These are phyloP conservation scores for Actinia tenebrosa DNA, from an alignment of 64 coral and sea anemone genomes.

Conservation along the genomic window DNA sequence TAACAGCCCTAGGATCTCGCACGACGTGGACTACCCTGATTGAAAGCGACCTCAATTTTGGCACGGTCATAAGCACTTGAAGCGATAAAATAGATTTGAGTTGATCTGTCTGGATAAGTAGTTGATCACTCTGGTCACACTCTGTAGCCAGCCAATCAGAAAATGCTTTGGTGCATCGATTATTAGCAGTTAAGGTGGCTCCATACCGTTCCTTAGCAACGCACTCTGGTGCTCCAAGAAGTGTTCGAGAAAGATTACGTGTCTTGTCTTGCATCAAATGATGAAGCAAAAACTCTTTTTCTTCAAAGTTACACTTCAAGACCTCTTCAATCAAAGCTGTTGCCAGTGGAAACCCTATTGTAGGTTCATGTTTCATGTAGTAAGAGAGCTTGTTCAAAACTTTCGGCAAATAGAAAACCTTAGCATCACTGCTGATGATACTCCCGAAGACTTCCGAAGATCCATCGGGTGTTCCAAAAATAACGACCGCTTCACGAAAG, in stretches of 20 bases:
- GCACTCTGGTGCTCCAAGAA: not conserved
- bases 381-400: not conserved
- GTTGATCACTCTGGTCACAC: not conserved
- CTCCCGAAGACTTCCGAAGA: not conserved
- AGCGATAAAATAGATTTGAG: not conserved
- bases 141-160: not conserved
- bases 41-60: not conserved
- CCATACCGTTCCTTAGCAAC: not conserved
- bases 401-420: not conserved
- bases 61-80: not conserved
- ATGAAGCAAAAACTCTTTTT: not conserved
- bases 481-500: not conserved
- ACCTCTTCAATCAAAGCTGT: not conserved
- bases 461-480: not conserved
- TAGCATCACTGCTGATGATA: not conserved
- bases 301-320: not conserved
- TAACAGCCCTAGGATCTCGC: not conserved
- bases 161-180: not conserved
- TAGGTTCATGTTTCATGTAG: conserved; percentile 3
- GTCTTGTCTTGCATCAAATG: not conserved
- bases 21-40: not conserved
- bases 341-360: not conserved
- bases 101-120: not conserved
- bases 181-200: not conserved
- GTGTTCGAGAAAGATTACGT: not conserved